Evolutionary conservation across 35 echinoderm and acorn worm genomes (phyloP), one percentile per base, ranked within the genome.

Genomic region (Ophiothrix spiculata): DNA sequence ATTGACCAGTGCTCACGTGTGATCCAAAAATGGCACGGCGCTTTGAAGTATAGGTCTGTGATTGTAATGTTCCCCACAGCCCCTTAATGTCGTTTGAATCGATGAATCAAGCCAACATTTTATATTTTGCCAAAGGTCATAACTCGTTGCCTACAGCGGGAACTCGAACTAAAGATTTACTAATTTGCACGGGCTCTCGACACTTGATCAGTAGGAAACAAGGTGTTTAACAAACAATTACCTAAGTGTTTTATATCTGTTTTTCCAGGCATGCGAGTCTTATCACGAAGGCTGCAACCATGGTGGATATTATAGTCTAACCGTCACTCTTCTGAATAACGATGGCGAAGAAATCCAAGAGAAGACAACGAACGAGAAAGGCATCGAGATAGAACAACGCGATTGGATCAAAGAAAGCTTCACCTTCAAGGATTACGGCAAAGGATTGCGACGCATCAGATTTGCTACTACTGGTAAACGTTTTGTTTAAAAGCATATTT

Each of bases 231-330:
- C 45, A 54, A 54, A 54, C 45, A 11, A 54, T 54, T 8, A 11
- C 21, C 8, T 54, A 54, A 54, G 21, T 8, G 45, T 54, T 11
- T 69, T 69, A 25, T 12, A 15, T 69, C 23, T n/a, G n/a, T n/a
- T 69, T 69, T 69, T 4, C 13, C n/a, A 92, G 94, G 94, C 79
- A 31, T 92, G 83, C 0, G 94, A 97, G 56, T 97, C 90, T 14
- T 97, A 90, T 79, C 94, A 87, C 36, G 90, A 91, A 31, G 94
- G 94, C 42, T 56, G 28, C 1, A 90, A 87, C 78, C 64, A 88
- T 13, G 94, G 94, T 23, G 94, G 94, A 33, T 97, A 35, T 63
- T 97, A 97, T 40, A 81, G 49, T 3, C 25, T 97, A 39, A 92
- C 90, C 1, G 90, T 82, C 6, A 75, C 86, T 1, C 60, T 97